phyloP scores from a whole-genome alignment of 2,113 vertebrate species.

The Dicaeum eximium region DNA sequence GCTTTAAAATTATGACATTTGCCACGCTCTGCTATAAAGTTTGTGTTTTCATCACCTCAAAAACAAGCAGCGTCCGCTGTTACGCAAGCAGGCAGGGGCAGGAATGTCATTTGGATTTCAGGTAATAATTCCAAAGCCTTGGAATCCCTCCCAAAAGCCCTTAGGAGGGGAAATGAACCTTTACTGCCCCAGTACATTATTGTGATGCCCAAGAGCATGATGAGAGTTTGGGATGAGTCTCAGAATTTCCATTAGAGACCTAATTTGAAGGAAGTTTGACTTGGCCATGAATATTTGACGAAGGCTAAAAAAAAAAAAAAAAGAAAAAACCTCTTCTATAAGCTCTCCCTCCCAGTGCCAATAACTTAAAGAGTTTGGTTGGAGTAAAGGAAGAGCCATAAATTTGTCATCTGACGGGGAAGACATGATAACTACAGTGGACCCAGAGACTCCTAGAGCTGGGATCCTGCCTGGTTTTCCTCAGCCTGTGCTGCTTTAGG shows the following conservation, averaged over 20 bases:
- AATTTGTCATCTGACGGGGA: neutral
- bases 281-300: constrained; percentile 15
- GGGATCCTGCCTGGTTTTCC: neutral
- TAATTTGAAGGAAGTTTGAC: constrained; percentile 31
- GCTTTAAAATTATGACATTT: neutral
- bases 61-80: neutral
- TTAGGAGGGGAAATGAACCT: constrained; percentile 50
- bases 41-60: neutral
- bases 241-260: constrained; percentile 45
- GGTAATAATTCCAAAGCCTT: neutral
- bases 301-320: neutral
- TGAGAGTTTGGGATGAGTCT: neutral
- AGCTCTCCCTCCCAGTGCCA: constrained; percentile 15
- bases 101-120: neutral
- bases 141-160: constrained; percentile 45
- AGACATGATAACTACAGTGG: neutral
- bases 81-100: neutral
- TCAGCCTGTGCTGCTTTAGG: neutral
- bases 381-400: constrained; percentile 5
- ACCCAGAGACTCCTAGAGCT: neutral
- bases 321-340: neutral
- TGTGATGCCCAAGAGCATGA: constrained; percentile 15
- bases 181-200: neutral
- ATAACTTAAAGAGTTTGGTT: neutral
- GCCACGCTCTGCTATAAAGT: neutral